Base-by-base conservation (phyloP, 2,113 vertebrate species). In the Epinephelus fuscoguttatus region DNA sequence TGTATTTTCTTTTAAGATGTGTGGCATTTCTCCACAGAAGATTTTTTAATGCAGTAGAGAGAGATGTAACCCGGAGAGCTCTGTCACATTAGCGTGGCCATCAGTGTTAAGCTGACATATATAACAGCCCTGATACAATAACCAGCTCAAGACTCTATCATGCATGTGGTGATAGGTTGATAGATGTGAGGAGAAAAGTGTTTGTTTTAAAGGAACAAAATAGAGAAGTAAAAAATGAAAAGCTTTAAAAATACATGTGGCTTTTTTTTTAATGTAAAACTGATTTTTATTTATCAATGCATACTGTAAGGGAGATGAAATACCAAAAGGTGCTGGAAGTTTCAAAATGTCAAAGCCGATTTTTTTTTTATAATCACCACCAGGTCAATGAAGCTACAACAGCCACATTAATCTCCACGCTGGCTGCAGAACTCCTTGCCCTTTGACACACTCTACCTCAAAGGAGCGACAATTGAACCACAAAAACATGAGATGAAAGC, bases 31-130 rank as follows among this genome's bases (percentile, higher is more conserved):
- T 76, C 40, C 18, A 59, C 57, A 56, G 68, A 23, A 64, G 63
- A 69, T 84, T 85, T 30, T 87, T 81, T 56, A 72, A 82, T 68
- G 64, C 73, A 81, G 62, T 25, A 78, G 69, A 88, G 53, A 84
- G 68, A 89, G 88, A 87, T 80, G 89, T 90, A 84, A 88, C 75
- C 75, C 70, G 25, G 84, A 75, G 82, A 84, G 84, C 78, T 79
- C 84, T 80, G 88, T 80, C 87, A 89, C 76, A 92, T 89, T 93
- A 91, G 75, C 55, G 74, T 79, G 82, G 70, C 75, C 78, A 68
- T 91, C 89, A 91, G 69, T 64, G 84, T 87, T 89, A 92, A 91
- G 86, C 78, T 86, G 91, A 92, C 91, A 82, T 63, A 75, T 59
- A 56, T 27, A 82, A 77, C 76, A 84, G 82, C 61, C 61, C 78